Percentiles rank a stretch among this genome's conserved stretches.
Conservation (phyloP, 2,888 invertebrate genomes). For the Chalcis sispes region DNA sequence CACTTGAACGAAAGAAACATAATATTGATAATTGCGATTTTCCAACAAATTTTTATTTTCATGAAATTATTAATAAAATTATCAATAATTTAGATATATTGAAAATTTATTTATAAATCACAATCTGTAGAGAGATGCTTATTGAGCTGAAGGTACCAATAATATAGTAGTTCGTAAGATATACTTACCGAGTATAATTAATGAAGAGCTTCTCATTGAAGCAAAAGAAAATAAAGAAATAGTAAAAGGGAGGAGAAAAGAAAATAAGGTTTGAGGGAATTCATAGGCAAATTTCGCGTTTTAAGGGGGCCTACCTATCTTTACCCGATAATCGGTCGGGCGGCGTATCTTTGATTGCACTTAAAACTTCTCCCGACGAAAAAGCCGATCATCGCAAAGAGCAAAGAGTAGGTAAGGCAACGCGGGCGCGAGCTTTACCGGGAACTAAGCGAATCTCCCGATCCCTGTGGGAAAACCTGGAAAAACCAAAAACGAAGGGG, state of each 20-base stretch:
- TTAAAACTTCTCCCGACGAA: slow-evolving; percentile 2
- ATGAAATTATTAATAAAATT: no score
- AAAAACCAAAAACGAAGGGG: neutral
- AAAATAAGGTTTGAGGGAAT: neutral
- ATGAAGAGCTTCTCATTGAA: no score
- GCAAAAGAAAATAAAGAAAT: slow-evolving; percentile 1
- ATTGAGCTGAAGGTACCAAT: no score
- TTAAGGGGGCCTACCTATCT: no score
- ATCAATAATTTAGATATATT: no score
- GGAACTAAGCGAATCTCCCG: no score
- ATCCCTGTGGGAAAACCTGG: neutral
- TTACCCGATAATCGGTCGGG: slow-evolving; percentile 15
- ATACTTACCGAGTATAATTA: no score
- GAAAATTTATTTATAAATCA: no score
- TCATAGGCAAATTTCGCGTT: no score
- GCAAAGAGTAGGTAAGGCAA: neutral
- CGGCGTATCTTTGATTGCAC: slow-evolving; percentile 17
- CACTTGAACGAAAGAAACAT: neutral
- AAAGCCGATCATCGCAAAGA: neutral
- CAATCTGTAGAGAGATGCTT: no score
- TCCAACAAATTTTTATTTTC: no score
- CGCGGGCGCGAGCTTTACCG: neutral
- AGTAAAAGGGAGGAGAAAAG: neutral
- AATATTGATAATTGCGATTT: neutral
- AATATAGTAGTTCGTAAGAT: no score